These are phyloP conservation scores for Notoglanidium macrostoma DNA, from an alignment of 2,797 vertebrate genomes.

Conservation along the genomic window DNA sequence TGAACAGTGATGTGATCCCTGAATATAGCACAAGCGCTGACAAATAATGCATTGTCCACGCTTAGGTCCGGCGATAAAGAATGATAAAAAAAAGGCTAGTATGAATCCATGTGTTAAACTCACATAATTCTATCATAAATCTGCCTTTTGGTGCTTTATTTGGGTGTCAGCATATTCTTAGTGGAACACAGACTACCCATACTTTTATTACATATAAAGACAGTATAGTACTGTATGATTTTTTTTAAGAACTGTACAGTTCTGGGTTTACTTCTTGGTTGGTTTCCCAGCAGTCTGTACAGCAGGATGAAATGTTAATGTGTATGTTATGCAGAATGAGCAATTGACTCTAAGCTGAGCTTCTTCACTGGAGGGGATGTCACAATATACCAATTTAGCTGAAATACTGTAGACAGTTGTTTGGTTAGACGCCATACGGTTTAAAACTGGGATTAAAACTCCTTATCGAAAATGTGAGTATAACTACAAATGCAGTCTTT, in stretches of 20 bases:
- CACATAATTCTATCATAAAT: background rate
- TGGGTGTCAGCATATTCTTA: background rate
- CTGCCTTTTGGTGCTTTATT: background rate
- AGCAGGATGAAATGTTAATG: background rate
- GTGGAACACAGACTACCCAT: background rate
- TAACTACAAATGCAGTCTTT: background rate
- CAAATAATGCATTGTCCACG: constrained; percentile 33
- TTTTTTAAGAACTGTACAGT: background rate
- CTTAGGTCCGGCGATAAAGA: constrained; percentile 9
- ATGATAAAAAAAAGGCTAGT: background rate
- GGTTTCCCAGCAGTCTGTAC: background rate
- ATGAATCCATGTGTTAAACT: background rate
- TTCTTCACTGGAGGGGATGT: background rate
- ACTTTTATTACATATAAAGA: background rate
- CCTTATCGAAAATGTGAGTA: background rate
- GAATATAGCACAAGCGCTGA: constrained; percentile 56
- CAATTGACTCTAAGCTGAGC: background rate
- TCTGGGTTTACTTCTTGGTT: background rate
- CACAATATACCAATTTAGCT: background rate
- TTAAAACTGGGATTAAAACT: background rate
- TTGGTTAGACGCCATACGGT: background rate
- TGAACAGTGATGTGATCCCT: constrained; percentile 75
- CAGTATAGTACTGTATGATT: background rate
- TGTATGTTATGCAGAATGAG: background rate
- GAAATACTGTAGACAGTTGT: background rate